Base-by-base conservation (phyloP, 2,888 invertebrate genomes). In the Escarpia spicata region DNA sequence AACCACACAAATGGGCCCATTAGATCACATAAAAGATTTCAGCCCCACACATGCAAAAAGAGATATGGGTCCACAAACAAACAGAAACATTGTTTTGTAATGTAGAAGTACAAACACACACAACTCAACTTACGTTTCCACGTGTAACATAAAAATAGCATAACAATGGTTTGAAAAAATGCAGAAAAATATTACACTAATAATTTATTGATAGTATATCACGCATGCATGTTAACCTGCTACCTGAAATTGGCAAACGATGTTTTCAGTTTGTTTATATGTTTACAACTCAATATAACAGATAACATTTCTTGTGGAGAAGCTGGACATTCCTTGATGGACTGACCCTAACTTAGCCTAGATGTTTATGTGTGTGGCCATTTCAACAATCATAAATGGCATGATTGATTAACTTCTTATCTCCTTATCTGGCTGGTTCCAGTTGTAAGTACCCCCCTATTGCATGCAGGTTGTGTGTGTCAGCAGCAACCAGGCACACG, bases 341-440 rank as follows among this genome's bases (percentile, higher is more conserved):
- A 75, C 75, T 75, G 75, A 75, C 75, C 75, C 75, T 26, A 26
- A 75, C n/a, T 75, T 75, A 75, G 6, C n/a, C 26, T 75, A 26
- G 6, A n/a, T 75, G 75, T 26, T 4, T 75, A n/a, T 26, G 75
- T 19, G 75, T 60, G 60, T 26, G 60, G 4, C 4, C 60, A 10
- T 75, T 75, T 75, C 75, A 75, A 75, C 75, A 75, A 75, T 75
- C 75, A 75, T 75, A 75, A 75, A 75, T 75, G n/a, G 2, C 75
- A 75, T 75, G 75, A 75, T 75, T 75, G n/a, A 75, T 75, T 75
- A n/a, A 75, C 19, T 75, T 75, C 26, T 75, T 75, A 75, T 75
- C 75, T 75, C 19, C 26, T 75, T n/a, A 75, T 75, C 75, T 75
- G 15, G 19, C 26, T n/a, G n/a, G 26, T 75, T 75, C 75, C 75